phyloP scores from a whole-genome alignment of 2,888 invertebrate genomes.

The Xestia ashworthii region DNA sequence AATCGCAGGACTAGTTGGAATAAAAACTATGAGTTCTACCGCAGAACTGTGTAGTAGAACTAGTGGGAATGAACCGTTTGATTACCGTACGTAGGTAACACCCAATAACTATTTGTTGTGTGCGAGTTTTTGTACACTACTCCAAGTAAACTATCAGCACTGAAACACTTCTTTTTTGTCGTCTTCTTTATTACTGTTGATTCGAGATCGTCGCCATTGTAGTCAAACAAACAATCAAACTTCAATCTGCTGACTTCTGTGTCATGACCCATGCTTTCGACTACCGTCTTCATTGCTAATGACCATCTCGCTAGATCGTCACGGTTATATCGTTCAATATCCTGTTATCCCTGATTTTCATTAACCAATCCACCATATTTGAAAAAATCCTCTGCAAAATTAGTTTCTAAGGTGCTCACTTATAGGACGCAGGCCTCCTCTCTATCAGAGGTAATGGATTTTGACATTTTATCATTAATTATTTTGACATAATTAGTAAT shows the following conservation, averaged over 20 bases:
- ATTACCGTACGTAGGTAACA: neutral
- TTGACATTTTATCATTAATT: too few species aligned
- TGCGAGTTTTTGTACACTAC: neutral
- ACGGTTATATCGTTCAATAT: neutral
- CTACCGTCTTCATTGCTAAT: neutral
- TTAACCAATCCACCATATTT: neutral
- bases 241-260: neutral
- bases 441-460: neutral
- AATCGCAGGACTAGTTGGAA: too few species aligned
- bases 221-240: too few species aligned
- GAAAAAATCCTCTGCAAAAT: neutral
- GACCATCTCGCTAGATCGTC: neutral
- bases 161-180: neutral
- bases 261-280: neutral
- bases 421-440: neutral
- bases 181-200: neutral
- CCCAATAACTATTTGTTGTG: neutral
- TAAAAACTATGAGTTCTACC: too few species aligned
- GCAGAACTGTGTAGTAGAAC: too few species aligned
- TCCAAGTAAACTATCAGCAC: neutral
- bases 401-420: neutral
- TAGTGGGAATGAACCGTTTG: too few species aligned
- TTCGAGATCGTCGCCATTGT: neutral
- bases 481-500: too few species aligned
- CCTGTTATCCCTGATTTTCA: neutral